Evolutionary conservation across 1,140 invertebrate species (phyloP).

Genomic region (Anastrepha ludens): DNA sequence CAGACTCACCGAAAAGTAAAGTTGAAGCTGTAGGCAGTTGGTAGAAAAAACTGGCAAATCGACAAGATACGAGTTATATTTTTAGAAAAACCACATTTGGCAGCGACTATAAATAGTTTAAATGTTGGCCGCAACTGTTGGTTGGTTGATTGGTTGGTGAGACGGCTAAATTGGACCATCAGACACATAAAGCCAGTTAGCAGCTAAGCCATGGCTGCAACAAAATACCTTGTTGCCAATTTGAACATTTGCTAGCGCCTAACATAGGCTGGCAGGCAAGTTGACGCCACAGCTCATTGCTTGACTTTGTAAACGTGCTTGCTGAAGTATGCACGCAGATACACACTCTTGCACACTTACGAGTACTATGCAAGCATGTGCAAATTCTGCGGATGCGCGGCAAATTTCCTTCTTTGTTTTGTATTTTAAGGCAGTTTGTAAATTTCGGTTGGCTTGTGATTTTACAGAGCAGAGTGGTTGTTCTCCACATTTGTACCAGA

Average conservation of each 20-base stretch:
- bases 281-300: slow-evolving; percentile 2
- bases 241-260: slow-evolving; percentile 40
- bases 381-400: no score
- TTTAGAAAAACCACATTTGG: slow-evolving; percentile 60
- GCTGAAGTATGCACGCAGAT: no score
- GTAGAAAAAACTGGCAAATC: slow-evolving; percentile 42
- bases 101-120: slow-evolving; percentile 58
- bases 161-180: no score
- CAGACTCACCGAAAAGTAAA: not conserved
- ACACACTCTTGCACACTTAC: not conserved
- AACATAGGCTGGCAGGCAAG: slow-evolving; percentile 42
- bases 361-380: not conserved
- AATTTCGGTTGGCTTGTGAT: no score
- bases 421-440: no score
- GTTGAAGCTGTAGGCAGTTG: slow-evolving; percentile 1
- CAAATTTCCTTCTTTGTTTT: no score
- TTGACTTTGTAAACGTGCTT: slow-evolving; percentile 12
- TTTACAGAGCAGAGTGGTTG: no score
- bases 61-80: slow-evolving; percentile 55
- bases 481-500: no score
- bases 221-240: slow-evolving; percentile 39
- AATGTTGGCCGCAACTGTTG: slow-evolving; percentile 41
- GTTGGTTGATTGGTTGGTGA: not conserved
- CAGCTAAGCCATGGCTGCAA: not conserved
- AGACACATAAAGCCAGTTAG: not conserved